These are phyloP conservation scores for Nematolebias whitei DNA, from an alignment of 2,113 vertebrate genomes.

Conservation along the genomic window DNA sequence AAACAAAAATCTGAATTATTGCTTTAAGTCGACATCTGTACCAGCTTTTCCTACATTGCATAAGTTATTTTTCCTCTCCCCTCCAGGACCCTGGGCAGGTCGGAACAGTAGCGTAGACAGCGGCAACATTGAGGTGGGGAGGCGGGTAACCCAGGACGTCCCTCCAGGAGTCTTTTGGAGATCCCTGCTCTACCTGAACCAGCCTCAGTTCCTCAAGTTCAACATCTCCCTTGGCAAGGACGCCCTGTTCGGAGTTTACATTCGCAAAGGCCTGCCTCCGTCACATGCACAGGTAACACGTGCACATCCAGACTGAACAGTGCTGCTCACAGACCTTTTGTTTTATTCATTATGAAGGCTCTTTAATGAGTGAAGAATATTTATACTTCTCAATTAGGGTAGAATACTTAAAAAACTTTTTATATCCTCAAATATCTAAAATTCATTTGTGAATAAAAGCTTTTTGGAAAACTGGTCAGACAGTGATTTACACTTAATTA, in stretches of 20 bases:
- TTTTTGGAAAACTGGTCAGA: constrained; percentile 56
- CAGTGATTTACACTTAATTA: constrained; percentile 69
- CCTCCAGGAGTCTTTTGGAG: constrained; percentile 96
- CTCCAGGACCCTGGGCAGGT: constrained; percentile 85
- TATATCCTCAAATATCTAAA: constrained; percentile 42
- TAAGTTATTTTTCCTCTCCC: constrained; percentile 59
- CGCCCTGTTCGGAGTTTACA: constrained; percentile 96
- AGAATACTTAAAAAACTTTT: constrained; percentile 23
- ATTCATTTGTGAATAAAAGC: constrained; percentile 57
- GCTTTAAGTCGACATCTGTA: too few relatives aligned
- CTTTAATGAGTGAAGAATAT: constrained; percentile 27
- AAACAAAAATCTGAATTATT: too few relatives aligned
- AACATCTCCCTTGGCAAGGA: constrained; percentile 98
- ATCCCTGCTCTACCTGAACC: constrained; percentile 91
- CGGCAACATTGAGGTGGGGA: constrained; percentile 91
- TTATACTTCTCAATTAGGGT: constrained; percentile 34
- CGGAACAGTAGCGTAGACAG: constrained; percentile 97
- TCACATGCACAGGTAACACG: constrained; percentile 90
- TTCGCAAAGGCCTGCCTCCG: constrained; percentile 94
- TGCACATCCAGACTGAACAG: background rate
- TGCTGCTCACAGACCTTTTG: constrained; percentile 16
- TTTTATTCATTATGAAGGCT: constrained; percentile 29
- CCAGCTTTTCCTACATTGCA: background rate
- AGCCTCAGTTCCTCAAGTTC: constrained; percentile 98
- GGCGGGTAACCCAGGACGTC: constrained; percentile 92